Evolutionary conservation across 2,797 vertebrate genomes (phyloP), one percentile per base, ranked within the genome.

Genomic region (Sebastolobus altivelis): DNA sequence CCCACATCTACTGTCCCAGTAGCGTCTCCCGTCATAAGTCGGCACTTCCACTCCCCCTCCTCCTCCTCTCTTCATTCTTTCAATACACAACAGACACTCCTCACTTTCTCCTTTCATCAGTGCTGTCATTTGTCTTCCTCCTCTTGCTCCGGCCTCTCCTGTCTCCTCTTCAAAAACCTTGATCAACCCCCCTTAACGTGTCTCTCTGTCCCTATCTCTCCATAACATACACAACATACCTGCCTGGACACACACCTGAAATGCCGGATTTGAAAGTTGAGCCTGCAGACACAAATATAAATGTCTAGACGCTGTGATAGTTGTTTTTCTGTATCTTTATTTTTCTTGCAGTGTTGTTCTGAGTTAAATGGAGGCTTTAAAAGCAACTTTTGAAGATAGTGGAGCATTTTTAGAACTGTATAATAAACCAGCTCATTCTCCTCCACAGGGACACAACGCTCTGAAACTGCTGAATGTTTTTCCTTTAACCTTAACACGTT

Each of bases 231-330:
- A n/a, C 49, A 52, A 52, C 49, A 20, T 52, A 52, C 49, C 49
- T 52, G 49, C 49, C 49, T 52, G 49, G 70, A 60, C 65, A 71
- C 69, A 80, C 61, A 59, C 58, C 59, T 69, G 65, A 74, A 70
- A 69, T 95, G 94, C 89, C 75, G 56, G 80, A 93, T 95, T 95
- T 97, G 96, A 97, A 97, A 97, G 95, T 74, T 43, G 83, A 89
- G 56, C 75, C 75, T 54, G 59, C 77, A 90, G 80, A 92, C 86
- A 91, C 95, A 96, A 96, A 95, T 92, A 46, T 46, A 95, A 91
- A 93, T 93, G 95, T 97, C 96, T 97, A 96, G 95, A 96, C 49
- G 49, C 49, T n/a, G 20, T 96, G 95, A 96, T 95, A n/a, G 8
- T 52, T 49, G 4, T 92, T 94, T 92, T 91, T 91, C 72, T 90